phyloP scores from a whole-genome alignment of 2,797 vertebrate genomes.

The Silurus aristotelis region DNA sequence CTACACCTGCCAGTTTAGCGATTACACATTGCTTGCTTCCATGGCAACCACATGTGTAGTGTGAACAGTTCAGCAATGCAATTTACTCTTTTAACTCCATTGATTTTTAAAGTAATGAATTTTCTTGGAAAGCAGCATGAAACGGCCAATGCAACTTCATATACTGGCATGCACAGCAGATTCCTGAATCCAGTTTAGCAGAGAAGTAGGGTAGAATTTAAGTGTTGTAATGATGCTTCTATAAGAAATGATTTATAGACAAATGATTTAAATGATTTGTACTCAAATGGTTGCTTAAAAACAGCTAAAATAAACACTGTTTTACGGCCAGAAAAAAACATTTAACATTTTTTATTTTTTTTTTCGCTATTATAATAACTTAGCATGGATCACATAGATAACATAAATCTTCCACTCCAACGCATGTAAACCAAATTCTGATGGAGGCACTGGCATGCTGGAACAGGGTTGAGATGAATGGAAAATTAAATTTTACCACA shows the following conservation, averaged over 20 bases:
- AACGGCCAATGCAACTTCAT: not conserved
- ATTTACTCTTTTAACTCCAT: not conserved
- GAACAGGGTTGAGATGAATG: no score
- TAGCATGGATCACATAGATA: no score
- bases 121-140: not conserved
- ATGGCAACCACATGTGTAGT: not conserved
- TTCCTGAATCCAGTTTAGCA: not conserved
- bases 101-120: not conserved
- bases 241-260: not conserved
- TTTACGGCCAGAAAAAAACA: not conserved
- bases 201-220: not conserved
- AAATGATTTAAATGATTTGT: no score
- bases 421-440: no score
- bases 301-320: not conserved
- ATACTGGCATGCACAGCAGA: not conserved
- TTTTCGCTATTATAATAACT: no score
- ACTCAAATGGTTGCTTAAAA: not conserved
- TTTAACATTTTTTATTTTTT: no score
- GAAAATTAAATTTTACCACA: no score
- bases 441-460: no score
- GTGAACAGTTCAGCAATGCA: not conserved
- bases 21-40: not conserved
- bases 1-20: not conserved
- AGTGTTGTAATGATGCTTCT: not conserved
- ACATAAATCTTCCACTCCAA: no score